Conservation (phyloP, 1,140 invertebrate genomes). For the Euura saliciscinereae region DNA sequence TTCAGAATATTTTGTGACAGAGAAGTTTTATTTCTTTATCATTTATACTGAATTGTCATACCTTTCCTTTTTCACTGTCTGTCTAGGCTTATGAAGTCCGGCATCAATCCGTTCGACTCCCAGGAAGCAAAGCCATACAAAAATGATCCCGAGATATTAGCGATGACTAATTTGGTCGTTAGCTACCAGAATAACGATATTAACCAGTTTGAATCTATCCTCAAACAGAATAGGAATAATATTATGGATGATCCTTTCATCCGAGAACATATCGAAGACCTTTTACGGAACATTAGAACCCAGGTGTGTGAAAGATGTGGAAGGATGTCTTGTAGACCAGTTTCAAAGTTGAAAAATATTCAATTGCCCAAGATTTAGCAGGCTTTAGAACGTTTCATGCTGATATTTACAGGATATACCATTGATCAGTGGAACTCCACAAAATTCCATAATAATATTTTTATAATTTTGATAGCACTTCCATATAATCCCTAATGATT, state of each 20-base stretch:
- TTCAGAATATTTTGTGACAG: constrained; percentile 9
- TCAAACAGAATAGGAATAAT: constrained; percentile 93
- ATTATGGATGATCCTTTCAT: constrained; percentile 99
- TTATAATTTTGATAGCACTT: too few relatives aligned
- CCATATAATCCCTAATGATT: too few relatives aligned
- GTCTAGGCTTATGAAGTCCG: constrained; percentile 96
- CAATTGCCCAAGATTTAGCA: too few relatives aligned
- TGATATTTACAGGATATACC: too few relatives aligned
- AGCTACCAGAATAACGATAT: constrained; percentile 99
- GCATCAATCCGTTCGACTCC: constrained; percentile 99
- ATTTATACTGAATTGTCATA: constrained; percentile 16
- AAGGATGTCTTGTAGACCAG: too few relatives aligned
- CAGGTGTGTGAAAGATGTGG: constrained; percentile 58
- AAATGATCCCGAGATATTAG: constrained; percentile 98
- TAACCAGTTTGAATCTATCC: constrained; percentile 96
- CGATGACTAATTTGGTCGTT: constrained; percentile 98
- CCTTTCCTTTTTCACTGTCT: constrained; percentile 22
- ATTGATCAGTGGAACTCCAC: too few relatives aligned
- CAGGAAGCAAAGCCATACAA: constrained; percentile 99
- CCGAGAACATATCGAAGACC: constrained; percentile 98
- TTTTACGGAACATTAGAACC: constrained; percentile 96
- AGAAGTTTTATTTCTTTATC: background rate
- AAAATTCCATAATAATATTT: too few relatives aligned
- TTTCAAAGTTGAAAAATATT: too few relatives aligned
- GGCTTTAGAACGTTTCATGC: too few relatives aligned